phyloP scores from a whole-genome alignment of 2,888 invertebrate species.

The Tetranychus truncatus region DNA sequence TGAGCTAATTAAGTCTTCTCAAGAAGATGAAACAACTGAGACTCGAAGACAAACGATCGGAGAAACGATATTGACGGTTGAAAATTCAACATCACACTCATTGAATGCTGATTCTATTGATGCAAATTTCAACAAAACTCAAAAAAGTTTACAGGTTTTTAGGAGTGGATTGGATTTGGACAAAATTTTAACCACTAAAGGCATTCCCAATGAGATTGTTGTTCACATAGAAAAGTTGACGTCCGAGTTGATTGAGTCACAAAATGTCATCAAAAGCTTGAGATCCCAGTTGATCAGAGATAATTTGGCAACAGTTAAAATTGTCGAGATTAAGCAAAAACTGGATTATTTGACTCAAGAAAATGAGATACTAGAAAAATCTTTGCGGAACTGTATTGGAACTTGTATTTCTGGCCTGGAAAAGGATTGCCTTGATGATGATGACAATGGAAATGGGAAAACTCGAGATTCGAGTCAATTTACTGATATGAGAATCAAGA shows the following conservation, averaged over 20 bases:
- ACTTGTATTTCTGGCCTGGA: conserved; percentile 16
- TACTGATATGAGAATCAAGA: neutral
- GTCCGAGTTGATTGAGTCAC: neutral
- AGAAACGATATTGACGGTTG: too few relatives aligned
- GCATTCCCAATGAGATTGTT: neutral
- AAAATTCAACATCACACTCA: too few relatives aligned
- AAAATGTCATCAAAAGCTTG: neutral
- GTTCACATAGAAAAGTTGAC: neutral
- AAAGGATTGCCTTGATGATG: neutral
- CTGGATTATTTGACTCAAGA: conserved; percentile 19
- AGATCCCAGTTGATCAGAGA: conserved; percentile 12
- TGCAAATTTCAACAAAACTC: neutral
- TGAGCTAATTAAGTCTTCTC: neutral
- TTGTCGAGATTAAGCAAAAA: conserved; percentile 18
- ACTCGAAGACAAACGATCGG: too few relatives aligned
- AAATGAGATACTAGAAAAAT: conserved; percentile 17
- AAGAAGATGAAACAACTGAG: neutral
- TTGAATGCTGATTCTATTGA: too few relatives aligned
- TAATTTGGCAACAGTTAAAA: neutral
- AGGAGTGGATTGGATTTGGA: neutral
- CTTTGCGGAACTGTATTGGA: conserved; percentile 15
- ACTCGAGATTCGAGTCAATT: neutral
- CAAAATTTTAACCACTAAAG: neutral
- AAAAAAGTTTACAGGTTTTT: neutral
- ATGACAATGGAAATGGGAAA: too few relatives aligned